Evolutionary conservation across 2,113 vertebrate species (phyloP).

Genomic region (Mungos mungo): DNA sequence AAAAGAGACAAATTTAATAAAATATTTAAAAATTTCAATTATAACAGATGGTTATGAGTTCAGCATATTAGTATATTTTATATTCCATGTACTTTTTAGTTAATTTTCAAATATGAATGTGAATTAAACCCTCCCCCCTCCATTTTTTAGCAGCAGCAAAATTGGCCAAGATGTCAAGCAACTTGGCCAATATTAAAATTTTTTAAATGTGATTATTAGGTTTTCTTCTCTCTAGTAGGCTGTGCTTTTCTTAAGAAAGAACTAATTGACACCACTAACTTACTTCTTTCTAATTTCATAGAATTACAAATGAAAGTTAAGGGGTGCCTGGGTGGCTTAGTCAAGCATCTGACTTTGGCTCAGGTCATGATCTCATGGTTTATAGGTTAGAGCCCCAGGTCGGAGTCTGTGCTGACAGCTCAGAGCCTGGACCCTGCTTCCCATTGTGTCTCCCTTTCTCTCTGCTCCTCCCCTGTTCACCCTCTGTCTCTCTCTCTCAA

Average conservation of each 20-base stretch:
- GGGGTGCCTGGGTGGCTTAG: too few relatives aligned
- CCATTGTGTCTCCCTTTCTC: too few relatives aligned
- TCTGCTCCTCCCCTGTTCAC: too few relatives aligned
- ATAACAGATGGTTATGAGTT: neutral
- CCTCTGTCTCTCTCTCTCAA: too few relatives aligned
- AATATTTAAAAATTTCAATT: neutral
- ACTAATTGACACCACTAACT: neutral
- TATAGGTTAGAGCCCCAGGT: too few relatives aligned
- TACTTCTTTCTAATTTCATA: conserved; percentile 1
- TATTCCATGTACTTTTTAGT: neutral
- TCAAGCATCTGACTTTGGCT: too few relatives aligned
- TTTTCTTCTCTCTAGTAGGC: neutral
- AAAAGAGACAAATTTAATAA: conserved; percentile 9
- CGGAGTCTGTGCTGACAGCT: too few relatives aligned
- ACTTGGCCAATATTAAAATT: neutral
- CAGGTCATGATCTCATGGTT: too few relatives aligned
- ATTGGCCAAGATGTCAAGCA: neutral
- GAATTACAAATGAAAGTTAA: conserved; percentile 33
- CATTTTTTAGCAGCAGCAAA: neutral
- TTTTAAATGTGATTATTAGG: neutral
- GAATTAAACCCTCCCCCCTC: neutral
- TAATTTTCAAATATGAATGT: conserved; percentile 6
- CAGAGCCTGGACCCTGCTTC: too few relatives aligned
- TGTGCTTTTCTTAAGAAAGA: neutral
- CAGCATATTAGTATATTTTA: neutral